phyloP scores from a whole-genome alignment of 2,797 vertebrate species.

The Brachyalestes nurse region DNA sequence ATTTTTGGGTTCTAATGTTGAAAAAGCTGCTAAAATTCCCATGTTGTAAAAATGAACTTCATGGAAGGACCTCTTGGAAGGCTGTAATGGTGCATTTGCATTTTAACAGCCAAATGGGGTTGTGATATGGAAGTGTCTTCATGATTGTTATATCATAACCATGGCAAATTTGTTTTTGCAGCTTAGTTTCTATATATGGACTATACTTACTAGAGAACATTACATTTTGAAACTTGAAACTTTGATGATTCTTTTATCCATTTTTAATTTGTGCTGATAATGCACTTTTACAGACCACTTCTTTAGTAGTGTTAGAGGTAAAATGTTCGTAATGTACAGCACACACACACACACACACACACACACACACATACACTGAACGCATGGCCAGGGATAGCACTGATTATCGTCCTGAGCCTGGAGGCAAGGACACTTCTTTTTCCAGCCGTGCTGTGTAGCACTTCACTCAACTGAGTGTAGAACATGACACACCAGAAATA shows the following conservation, averaged over 20 bases:
- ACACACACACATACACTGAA: constrained; percentile 8
- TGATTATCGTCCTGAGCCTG: not conserved
- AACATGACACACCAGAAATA: not conserved
- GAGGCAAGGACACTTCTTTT: constrained; percentile 34
- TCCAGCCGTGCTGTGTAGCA: not conserved
- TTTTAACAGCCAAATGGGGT: not conserved
- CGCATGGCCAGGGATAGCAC: not conserved
- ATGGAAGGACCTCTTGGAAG: not conserved
- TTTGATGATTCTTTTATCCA: no score
- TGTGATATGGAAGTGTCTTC: not conserved
- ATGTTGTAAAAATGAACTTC: not conserved
- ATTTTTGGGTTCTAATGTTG: not conserved
- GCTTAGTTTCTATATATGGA: not conserved
- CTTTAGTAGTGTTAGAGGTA: not conserved
- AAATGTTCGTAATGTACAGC: not conserved
- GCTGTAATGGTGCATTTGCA: not conserved
- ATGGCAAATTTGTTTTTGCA: not conserved
- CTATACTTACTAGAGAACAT: not conserved
- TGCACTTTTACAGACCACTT: not conserved
- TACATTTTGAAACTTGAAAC: not conserved
- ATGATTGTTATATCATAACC: not conserved
- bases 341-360: not conserved
- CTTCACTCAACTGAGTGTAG: not conserved
- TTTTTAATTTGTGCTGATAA: no score
- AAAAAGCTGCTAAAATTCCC: not conserved